A percentile compares a stretch with the other conserved stretches of the same genome.
These are phyloP conservation scores for Carpatolechia fugitivella DNA, from an alignment of 2,888 invertebrate species.

Conservation along the genomic window DNA sequence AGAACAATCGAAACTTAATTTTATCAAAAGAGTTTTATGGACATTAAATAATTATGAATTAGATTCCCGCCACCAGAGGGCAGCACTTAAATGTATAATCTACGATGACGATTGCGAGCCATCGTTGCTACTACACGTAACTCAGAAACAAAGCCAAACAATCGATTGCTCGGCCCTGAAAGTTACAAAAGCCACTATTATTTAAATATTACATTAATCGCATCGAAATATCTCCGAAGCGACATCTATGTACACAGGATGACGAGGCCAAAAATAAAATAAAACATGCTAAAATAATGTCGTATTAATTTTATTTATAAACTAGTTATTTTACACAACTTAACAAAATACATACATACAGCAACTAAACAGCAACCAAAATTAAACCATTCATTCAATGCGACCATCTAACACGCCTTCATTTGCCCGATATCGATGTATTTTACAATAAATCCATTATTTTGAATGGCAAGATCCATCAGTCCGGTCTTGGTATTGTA, in stretches of 20 bases:
- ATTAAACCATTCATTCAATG: constrained; percentile 52
- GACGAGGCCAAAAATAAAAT: constrained; percentile 50
- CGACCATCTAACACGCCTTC: neutral
- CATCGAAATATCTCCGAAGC: constrained; percentile 31
- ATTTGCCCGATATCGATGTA: neutral
- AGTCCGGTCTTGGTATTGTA: constrained; percentile 23
- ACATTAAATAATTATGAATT: neutral
- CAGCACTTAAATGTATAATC: neutral
- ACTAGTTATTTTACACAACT: constrained; percentile 79
- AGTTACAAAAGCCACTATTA: constrained; percentile 54
- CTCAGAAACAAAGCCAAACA: neutral
- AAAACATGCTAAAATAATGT: constrained; percentile 63
- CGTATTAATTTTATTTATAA: constrained; percentile 74
- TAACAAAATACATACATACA: constrained; percentile 78
- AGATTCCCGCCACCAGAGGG: neutral
- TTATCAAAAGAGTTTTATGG: neutral
- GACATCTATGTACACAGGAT: constrained; percentile 41
- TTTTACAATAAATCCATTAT: neutral
- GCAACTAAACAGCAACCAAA: constrained; percentile 75
- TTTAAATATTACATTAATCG: constrained; percentile 28
- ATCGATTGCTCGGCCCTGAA: constrained; percentile 20
- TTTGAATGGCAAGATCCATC: constrained; percentile 36
- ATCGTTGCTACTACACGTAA: neutral
- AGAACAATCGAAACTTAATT: neutral
- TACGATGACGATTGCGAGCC: neutral